phyloP scores from a whole-genome alignment of 2,888 invertebrate genomes.

The Chymomyza procnemis region DNA sequence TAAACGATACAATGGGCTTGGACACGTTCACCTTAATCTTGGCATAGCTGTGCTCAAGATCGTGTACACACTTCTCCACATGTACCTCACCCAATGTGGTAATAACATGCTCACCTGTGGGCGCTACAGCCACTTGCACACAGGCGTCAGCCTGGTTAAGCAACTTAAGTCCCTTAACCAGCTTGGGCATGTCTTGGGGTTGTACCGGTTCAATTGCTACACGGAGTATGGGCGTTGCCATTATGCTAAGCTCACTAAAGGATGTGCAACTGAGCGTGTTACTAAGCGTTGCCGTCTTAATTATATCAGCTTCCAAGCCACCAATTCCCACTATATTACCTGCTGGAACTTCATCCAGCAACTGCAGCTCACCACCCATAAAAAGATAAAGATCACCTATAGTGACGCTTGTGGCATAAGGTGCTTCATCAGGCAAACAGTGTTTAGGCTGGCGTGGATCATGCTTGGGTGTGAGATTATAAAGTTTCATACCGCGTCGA shows the following conservation, averaged over 20 bases:
- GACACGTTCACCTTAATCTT: slow-evolving; percentile 93
- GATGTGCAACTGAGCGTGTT: slow-evolving; percentile 90
- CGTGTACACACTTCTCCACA: slow-evolving; percentile 95
- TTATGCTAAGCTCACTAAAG: slow-evolving; percentile 88
- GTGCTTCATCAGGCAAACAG: slow-evolving; percentile 56
- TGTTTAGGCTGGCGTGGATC: slow-evolving; percentile 82
- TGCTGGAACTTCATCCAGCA: slow-evolving; percentile 88
- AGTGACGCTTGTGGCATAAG: slow-evolving; percentile 76
- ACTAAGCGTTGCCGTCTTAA: slow-evolving; percentile 94
- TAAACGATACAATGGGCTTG: slow-evolving; percentile 96
- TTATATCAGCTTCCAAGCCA: slow-evolving; percentile 88
- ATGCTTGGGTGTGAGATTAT: slow-evolving; percentile 92
- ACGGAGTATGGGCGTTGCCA: slow-evolving; percentile 92
- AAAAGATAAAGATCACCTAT: slow-evolving; percentile 91
- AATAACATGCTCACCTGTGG: slow-evolving; percentile 96
- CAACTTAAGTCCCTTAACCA: slow-evolving; percentile 88
- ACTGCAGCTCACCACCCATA: slow-evolving; percentile 94
- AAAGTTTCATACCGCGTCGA: slow-evolving; percentile 86
- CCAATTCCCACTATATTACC: slow-evolving; percentile 95
- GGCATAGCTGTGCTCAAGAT: slow-evolving; percentile 89
- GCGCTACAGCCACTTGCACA: slow-evolving; percentile 92
- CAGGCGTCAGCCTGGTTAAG: slow-evolving; percentile 95
- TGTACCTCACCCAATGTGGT: slow-evolving; percentile 98
- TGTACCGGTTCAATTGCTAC: slow-evolving; percentile 95
- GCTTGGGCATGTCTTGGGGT: slow-evolving; percentile 86